Evolutionary conservation across 2,888 invertebrate species (phyloP), one percentile per base, ranked within the genome.

Genomic region (Odontomyia ornata): DNA sequence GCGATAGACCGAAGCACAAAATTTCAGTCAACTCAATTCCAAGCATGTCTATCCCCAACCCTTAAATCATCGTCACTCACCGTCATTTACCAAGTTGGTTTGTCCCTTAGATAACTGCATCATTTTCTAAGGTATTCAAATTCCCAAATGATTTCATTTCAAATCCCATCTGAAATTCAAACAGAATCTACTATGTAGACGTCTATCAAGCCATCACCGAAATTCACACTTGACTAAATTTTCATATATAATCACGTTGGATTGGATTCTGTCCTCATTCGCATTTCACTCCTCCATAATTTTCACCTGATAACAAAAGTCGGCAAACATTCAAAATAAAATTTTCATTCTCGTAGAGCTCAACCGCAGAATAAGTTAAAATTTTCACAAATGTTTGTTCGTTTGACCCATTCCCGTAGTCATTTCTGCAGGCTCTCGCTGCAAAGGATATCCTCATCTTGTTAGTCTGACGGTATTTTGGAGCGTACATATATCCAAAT

Each of bases 141-240:
- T 4, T n/a, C 13, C 52, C 52, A 4, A 91, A 69, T 25, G 47
- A 27, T 47, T 69, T 69, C 69, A 69, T 69, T 69, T 43, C 15
- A 69, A 47, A 25, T 46, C 30, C 25, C 69, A 69, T 69, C 18
- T 23, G 3, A 69, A 69, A 69, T 69, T 69, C 46, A 47, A 25
- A 69, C 47, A 69, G 23, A 46, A 25, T 47, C 23, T 15, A 13
- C 23, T 30, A 13, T 5, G 25, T 52, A 36, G n/a, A 15, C 36
- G 43, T 47, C 69, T 69, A 69, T 46, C 69, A 69, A 69, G 25
- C 69, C 69, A 47, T 69, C 46, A 69, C 46, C 47, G 43, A 69
- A 69, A 69, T 69, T 46, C 69, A 69, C 46, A 69, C 69, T 47
- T 69, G 47, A 69, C 69, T 46, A 69, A 69, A 69, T 69, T 69